Evolutionary conservation across 2,888 invertebrate genomes (phyloP), one percentile per base, ranked within the genome.

Genomic region (Drymonia ruficornis): DNA sequence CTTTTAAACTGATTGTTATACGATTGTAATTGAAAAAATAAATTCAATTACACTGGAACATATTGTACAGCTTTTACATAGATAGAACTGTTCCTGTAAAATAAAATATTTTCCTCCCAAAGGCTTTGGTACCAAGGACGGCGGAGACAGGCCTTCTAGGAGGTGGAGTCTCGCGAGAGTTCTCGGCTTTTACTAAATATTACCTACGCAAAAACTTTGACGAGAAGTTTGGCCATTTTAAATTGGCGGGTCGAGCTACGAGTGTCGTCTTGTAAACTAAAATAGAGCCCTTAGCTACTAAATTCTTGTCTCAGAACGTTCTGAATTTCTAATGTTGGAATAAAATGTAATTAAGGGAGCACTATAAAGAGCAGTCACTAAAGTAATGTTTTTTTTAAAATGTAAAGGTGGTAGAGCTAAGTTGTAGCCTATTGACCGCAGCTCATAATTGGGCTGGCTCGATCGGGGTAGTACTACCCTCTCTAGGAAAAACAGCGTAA

Each of bases 161-260:
- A 57, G 53, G 48, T 54, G 60, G 47, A 45, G 18, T 8, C 55
- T 50, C 29, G n/a, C n/a, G 60, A 54, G 64, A 64, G 51, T 61
- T 56, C 55, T 52, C 55, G 56, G 68, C 68, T 61, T 67, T 61
- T 67, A 67, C 59, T 63, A 60, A 68, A 67, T 67, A 61, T 61
- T 55, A 40, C 40, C 40, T 43, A 64, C 49, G 63, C 60, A 61
- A 67, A 69, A 62, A 62, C 60, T 71, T 67, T 53, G 23, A 23
- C 45, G 46, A 40, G 40, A 56, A 63, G 15, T 61, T 61, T 53
- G 53, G 11, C 45, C 51, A 50, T 61, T 61, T 50, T 49, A 56
- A 61, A 59, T 64, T 55, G 46, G 43, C 16, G 45, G 61, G 60
- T 51, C 56, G 44, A 53, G 55, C 50, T 54, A 60, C 49, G 49